These are phyloP conservation scores for Triplophysa rosa DNA, from an alignment of 2,113 vertebrate species.

Conservation along the genomic window DNA sequence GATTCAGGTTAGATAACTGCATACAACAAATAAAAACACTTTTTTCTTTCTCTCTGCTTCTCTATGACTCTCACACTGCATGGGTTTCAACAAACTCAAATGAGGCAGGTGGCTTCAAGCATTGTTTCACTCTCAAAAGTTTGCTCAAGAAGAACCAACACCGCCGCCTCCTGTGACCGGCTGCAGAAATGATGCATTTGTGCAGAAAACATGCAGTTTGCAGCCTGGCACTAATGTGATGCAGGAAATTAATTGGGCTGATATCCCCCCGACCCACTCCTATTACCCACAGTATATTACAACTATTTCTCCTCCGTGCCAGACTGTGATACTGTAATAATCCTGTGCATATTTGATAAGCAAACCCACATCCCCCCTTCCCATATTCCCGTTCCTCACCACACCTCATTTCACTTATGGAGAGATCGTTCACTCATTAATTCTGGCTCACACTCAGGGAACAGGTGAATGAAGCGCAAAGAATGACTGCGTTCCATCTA, in stretches of 20 bases:
- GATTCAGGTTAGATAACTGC: too few species aligned
- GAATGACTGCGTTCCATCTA: not conserved
- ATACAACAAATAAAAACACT: not conserved
- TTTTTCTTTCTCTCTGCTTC: not conserved
- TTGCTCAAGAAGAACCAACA: not conserved
- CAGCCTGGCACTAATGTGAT: not conserved
- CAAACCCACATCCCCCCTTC: not conserved
- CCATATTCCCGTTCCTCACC: constrained; percentile 2
- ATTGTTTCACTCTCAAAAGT: not conserved
- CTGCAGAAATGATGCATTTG: not conserved
- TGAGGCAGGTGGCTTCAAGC: not conserved
- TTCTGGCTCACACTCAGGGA: constrained; percentile 38
- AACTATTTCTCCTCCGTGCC: constrained; percentile 9
- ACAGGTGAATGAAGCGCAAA: constrained; percentile 31
- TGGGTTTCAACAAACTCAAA: not conserved
- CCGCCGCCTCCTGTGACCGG: not conserved
- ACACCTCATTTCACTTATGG: constrained; percentile 44
- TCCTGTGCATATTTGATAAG: constrained; percentile 25
- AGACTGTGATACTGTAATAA: constrained; percentile 26
- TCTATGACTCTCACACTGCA: not conserved
- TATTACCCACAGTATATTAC: not conserved
- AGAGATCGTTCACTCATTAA: constrained; percentile 45
- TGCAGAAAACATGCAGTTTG: constrained; percentile 4
- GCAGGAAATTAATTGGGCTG: not conserved
- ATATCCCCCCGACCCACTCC: not conserved